Conservation (phyloP, 2,888 invertebrate species). For the Bhutanitis thaidina region DNA sequence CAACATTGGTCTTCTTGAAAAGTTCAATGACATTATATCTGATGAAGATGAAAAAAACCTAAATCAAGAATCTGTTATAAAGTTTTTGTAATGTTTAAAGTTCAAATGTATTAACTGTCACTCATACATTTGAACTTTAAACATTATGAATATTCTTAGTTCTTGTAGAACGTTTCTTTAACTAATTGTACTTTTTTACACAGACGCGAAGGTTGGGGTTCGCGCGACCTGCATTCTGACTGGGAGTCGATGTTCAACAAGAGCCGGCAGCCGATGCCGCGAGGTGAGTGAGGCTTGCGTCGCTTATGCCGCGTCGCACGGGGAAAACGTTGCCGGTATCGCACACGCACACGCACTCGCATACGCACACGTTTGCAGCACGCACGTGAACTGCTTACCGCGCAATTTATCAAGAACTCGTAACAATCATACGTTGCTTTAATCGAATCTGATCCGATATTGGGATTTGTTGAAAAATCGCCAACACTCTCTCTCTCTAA, state of each 20-base stretch:
- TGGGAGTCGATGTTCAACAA: slow-evolving; percentile 86
- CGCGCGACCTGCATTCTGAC: slow-evolving; percentile 85
- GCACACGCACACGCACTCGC: slow-evolving; percentile 25
- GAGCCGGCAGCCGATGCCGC: slow-evolving; percentile 79
- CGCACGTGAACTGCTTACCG: slow-evolving; percentile 15
- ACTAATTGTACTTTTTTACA: slow-evolving; percentile 8
- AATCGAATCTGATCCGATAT: not conserved
- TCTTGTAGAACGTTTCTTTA: too few species aligned
- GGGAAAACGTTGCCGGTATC: slow-evolving; percentile 66
- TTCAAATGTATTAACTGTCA: too few species aligned
- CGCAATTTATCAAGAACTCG: not conserved
- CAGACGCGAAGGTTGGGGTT: slow-evolving; percentile 78
- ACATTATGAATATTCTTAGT: too few species aligned
- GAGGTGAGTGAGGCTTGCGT: slow-evolving; percentile 80
- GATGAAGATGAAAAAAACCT: too few species aligned
- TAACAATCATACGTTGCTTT: not conserved
- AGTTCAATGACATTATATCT: too few species aligned
- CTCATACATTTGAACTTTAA: too few species aligned
- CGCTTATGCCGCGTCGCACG: slow-evolving; percentile 35
- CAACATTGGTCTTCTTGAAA: too few species aligned
- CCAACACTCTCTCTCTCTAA: too few species aligned
- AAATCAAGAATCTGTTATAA: too few species aligned
- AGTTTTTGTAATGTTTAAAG: too few species aligned
- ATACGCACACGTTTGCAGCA: slow-evolving; percentile 7
- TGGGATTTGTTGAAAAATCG: not conserved